A percentile compares a stretch with the other conserved stretches of the same genome.
Evolutionary conservation across 2,113 vertebrate species (phyloP).

Genomic region (Atractosteus spatula): DNA sequence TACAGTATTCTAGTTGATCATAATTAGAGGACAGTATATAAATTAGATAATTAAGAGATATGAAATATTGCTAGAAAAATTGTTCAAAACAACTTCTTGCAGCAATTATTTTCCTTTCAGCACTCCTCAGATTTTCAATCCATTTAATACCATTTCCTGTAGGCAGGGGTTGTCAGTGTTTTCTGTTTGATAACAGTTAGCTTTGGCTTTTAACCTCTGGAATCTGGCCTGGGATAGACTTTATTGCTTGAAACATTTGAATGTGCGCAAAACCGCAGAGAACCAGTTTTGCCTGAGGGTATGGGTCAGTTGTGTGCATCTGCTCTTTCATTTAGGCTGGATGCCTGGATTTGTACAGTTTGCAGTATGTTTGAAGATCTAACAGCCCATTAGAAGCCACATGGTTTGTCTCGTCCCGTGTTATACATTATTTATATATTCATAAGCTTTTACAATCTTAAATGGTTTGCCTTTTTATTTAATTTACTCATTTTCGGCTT

Average conservation of each 20-base stretch:
- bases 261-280: background rate
- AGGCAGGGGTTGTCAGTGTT: background rate
- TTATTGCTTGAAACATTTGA: background rate
- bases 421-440: constrained; percentile 1
- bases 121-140: constrained; percentile 9
- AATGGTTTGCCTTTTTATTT: too few relatives aligned
- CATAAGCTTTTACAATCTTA: too few relatives aligned
- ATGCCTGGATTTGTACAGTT: background rate
- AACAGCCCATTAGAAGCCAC: background rate
- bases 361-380: background rate
- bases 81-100: constrained; percentile 29
- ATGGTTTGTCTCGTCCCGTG: background rate
- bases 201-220: constrained; percentile 16
- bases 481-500: too few relatives aligned
- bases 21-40: constrained; percentile 19
- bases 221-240: background rate
- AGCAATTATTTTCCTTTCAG: constrained; percentile 7
- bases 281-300: background rate
- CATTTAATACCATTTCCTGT: constrained; percentile 25
- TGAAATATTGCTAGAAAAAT: constrained; percentile 37
- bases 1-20: background rate
- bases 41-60: constrained; percentile 42
- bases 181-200: constrained; percentile 20
- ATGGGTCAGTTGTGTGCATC: background rate
- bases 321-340: background rate